Base-by-base conservation (phyloP, 2,797 vertebrate genomes). In the Thripadectes ignobilis region DNA sequence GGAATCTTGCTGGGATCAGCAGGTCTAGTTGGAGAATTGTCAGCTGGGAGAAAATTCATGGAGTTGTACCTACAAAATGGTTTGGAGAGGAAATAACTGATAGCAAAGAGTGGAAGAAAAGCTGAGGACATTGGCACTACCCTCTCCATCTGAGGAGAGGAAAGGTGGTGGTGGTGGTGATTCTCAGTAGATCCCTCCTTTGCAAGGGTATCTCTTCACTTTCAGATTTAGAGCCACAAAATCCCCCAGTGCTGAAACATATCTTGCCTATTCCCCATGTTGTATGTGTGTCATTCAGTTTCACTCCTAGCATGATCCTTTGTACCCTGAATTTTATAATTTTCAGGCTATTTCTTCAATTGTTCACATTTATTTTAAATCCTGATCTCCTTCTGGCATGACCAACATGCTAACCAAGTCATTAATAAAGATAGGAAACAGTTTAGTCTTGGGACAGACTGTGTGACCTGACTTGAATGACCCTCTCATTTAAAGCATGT, bases 191-290 rank as follows among this genome's bases (percentile, higher is more conserved):
- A 26, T 27, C 3, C 1, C 24, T 38, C 69, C 41, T 63, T 48
- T 49, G 8, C 11, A 66, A 9, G n/a, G 10, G 0, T 30, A 15
- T 73, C 38, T 49, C 20, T 48, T 80, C 43, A 9, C 23, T 85
- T 88, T 32, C 9, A 32, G 24, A 4, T 88, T 94, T 82, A 36
- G 27, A 71, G 18, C 18, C 61, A 66, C 39, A 76, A 51, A 67
- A 16, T 0, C 1, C 0, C 4, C 2, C 15, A 32, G 1, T 16
- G 36, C 54, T 78, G 62, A 20, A 68, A 57, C 14, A 9, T 39
- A 8, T 15, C 38, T 49, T 81, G 45, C 6, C 29, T 63, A 4
- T 86, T 67, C 29, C 27, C 16, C 32, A 11, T 15, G 34, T 23
- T 51, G 9, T 55, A 8, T 10, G 9, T 26, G 4, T 34, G 21